These are phyloP conservation scores for Batillaria attramentaria DNA, from an alignment of 1,140 invertebrate genomes.

Conservation along the genomic window DNA sequence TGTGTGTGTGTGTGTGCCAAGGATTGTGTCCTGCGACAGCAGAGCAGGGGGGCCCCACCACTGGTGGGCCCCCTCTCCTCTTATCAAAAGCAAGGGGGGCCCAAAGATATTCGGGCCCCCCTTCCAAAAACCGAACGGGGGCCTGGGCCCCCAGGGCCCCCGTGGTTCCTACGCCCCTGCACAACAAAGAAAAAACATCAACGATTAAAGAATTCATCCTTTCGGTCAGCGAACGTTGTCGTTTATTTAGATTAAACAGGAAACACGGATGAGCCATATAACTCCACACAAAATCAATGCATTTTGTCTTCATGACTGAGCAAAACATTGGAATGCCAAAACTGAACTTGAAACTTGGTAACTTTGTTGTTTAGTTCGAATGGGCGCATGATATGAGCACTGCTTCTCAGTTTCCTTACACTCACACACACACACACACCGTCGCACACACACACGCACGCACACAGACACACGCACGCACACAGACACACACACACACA, in stretches of 20 bases:
- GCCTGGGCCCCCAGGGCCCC: background rate
- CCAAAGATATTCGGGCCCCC: background rate
- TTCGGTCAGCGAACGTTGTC: no score
- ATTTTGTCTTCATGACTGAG: background rate
- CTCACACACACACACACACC: background rate
- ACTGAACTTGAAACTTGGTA: background rate
- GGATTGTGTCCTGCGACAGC: background rate
- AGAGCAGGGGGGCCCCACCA: no score
- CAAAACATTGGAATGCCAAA: background rate
- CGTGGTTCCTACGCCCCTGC: background rate
- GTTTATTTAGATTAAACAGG: background rate
- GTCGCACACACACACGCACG: background rate
- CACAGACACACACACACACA: background rate
- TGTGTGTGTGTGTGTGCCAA: constrained; percentile 1
- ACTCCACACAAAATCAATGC: background rate
- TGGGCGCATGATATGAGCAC: background rate
- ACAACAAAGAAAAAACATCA: no score
- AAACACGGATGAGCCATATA: background rate
- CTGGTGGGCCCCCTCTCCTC: background rate
- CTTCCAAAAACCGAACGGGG: background rate
- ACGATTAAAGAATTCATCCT: no score
- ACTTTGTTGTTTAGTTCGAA: background rate
- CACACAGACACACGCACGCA: background rate
- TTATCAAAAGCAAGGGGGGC: background rate
- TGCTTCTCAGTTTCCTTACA: background rate